phyloP scores from a whole-genome alignment of 2,113 vertebrate genomes.

The Gobius niger region DNA sequence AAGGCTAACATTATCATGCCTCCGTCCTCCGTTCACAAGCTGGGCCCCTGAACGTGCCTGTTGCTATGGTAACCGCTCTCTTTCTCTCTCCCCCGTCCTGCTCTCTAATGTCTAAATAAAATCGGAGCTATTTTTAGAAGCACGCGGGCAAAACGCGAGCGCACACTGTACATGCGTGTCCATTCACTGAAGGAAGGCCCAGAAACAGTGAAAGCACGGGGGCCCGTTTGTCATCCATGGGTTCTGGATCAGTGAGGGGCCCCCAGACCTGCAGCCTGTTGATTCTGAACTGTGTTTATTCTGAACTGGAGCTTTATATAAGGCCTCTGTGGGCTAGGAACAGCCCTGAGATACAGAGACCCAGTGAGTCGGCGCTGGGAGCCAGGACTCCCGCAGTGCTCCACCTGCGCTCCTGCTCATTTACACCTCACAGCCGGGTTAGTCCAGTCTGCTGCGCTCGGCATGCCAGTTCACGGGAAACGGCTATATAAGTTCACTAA shows the following conservation, averaged over 20 bases:
- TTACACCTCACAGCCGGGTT: conserved; percentile 3
- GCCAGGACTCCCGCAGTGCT: neutral
- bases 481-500: neutral
- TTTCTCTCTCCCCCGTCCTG: conserved; percentile 22
- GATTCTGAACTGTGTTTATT: no score
- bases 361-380: no score
- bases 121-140: conserved; percentile 74
- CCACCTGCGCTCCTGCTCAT: conserved; percentile 36
- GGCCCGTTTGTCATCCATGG: no score
- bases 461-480: neutral
- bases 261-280: no score
- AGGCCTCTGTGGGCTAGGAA: no score
- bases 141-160: conserved; percentile 46
- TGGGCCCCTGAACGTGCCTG: conserved; percentile 70
- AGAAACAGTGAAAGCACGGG: no score
- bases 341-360: no score
- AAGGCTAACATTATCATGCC: conserved; percentile 42
- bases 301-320: no score
- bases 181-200: neutral
- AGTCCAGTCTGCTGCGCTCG: neutral
- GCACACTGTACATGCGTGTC: conserved; percentile 13
- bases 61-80: conserved; percentile 77
- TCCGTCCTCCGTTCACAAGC: conserved; percentile 53
- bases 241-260: no score
- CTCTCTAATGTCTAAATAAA: conserved; percentile 75